phyloP scores from a whole-genome alignment of 1,140 invertebrate species.

The Ceratitis capitata region DNA sequence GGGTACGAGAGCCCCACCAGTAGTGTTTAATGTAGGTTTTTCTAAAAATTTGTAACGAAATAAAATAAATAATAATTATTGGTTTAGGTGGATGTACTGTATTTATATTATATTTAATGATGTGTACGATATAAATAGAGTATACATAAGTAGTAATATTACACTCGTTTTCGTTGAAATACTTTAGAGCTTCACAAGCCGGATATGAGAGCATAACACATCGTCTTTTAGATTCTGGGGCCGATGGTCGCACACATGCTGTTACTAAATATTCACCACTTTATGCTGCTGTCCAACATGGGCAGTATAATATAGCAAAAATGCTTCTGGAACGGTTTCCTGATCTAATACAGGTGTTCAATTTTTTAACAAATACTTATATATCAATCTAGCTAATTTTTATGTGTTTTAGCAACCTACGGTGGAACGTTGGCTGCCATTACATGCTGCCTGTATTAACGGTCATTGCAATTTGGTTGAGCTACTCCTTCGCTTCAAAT shows the following conservation, averaged over 20 bases:
- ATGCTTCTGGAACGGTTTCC: slow-evolving; percentile 79
- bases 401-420: slow-evolving; percentile 68
- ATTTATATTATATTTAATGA: no score
- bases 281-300: slow-evolving; percentile 90
- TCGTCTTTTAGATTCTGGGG: slow-evolving; percentile 81
- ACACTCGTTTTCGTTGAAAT: no score
- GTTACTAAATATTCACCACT: slow-evolving; percentile 92
- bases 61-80: no score
- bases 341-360: slow-evolving; percentile 72
- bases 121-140: no score
- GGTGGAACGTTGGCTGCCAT: slow-evolving; percentile 90
- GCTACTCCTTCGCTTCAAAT: slow-evolving; percentile 82
- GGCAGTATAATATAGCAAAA: slow-evolving; percentile 82
- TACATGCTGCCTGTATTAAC: slow-evolving; percentile 92
- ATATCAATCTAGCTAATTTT: not conserved
- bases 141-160: no score
- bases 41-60: not conserved
- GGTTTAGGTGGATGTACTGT: no score
- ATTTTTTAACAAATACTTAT: not conserved
- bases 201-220: slow-evolving; percentile 84
- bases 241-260: slow-evolving; percentile 86
- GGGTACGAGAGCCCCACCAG: no score
- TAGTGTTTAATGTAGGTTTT: no score
- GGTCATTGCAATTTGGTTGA: slow-evolving; percentile 82
- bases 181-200: slow-evolving; percentile 78